Evolutionary conservation across 2,888 invertebrate species (phyloP).

Genomic region (Macrosiphum euphorbiae): DNA sequence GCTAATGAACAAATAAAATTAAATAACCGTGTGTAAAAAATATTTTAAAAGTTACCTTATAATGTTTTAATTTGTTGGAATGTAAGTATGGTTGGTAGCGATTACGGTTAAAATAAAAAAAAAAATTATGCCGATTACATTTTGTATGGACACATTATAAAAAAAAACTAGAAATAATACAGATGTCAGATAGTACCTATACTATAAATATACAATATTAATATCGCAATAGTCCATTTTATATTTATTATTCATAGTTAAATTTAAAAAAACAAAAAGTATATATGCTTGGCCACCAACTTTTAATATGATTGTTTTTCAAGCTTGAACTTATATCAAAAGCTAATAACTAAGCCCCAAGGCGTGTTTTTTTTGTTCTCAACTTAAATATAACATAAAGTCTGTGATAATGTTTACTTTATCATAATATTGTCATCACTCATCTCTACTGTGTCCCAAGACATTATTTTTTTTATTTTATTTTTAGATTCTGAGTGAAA

Average conservation of each 20-base stretch:
- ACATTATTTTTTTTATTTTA: neutral
- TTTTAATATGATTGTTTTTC: neutral
- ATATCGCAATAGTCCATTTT: neutral
- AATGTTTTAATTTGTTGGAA: neutral
- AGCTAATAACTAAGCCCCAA: neutral
- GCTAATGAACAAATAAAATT: neutral
- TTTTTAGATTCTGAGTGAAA: too few species aligned
- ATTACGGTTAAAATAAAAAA: neutral
- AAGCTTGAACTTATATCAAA: neutral
- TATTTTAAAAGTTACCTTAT: neutral
- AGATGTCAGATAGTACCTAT: neutral
- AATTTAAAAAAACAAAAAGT: neutral
- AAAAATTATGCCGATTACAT: neutral
- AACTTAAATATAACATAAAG: neutral
- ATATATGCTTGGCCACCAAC: neutral
- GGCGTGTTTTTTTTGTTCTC: neutral
- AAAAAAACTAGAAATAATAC: neutral
- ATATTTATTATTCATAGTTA: neutral
- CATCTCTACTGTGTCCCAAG: neutral
- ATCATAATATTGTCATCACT: neutral
- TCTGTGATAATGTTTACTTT: neutral
- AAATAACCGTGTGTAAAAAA: neutral
- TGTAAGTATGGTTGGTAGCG: neutral
- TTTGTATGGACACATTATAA: neutral
- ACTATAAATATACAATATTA: neutral